These are phyloP conservation scores for Leptodactylus fuscus DNA, from an alignment of 2,113 vertebrate genomes.

Conservation along the genomic window DNA sequence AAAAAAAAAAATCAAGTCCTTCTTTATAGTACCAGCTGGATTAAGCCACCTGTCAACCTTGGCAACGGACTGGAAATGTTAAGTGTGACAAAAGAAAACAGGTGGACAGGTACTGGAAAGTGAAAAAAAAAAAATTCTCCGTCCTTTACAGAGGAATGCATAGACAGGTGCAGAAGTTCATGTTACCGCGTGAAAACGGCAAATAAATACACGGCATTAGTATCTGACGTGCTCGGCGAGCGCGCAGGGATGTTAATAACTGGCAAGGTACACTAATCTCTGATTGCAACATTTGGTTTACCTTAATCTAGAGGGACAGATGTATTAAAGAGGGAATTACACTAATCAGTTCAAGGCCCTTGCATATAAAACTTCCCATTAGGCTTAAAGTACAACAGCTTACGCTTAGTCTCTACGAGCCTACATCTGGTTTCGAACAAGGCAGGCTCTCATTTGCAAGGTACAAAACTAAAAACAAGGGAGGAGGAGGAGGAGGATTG, in stretches of 20 bases:
- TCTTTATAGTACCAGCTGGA: conserved; percentile 78
- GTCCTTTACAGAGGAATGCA: conserved; percentile 76
- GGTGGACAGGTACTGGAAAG: conserved; percentile 88
- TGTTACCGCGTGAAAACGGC: conserved; percentile 84
- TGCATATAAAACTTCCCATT: conserved; percentile 92
- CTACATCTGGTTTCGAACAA: conserved; percentile 88
- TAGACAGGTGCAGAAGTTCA: conserved; percentile 93
- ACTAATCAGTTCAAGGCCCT: conserved; percentile 99
- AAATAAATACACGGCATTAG: conserved; percentile 82
- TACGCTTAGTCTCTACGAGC: conserved; percentile 83
- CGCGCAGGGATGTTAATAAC: conserved; percentile 90
- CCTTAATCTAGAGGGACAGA: conserved; percentile 99
- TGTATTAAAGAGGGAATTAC: conserved; percentile 99
- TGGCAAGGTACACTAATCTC: conserved; percentile 99
- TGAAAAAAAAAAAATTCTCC: neutral
- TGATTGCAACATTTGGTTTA: conserved; percentile 99
- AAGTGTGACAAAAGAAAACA: conserved; percentile 81
- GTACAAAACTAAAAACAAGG: conserved; percentile 83
- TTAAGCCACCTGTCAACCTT: conserved; percentile 87
- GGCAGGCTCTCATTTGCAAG: conserved; percentile 88
- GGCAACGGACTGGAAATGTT: conserved; percentile 72
- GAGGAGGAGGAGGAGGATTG: conserved; percentile 66
- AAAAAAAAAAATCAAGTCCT: conserved; percentile 68
- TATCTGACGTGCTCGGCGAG: conserved; percentile 78
- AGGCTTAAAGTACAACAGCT: conserved; percentile 92